A percentile compares a stretch with the other conserved stretches of the same genome.
These are phyloP conservation scores for Hippocampus zosterae DNA, from an alignment of 2,113 vertebrate species.

Conservation along the genomic window DNA sequence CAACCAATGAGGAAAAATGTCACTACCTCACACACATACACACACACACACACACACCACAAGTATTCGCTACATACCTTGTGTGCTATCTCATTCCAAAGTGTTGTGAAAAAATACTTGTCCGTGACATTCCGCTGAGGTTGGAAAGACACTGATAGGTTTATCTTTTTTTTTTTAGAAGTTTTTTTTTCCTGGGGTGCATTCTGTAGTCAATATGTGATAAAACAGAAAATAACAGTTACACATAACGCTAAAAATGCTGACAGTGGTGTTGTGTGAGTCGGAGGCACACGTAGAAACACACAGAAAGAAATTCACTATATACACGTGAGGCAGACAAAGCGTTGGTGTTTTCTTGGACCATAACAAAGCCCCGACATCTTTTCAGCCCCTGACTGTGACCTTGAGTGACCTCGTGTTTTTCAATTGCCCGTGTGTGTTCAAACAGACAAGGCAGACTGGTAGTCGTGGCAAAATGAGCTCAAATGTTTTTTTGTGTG, in stretches of 20 bases:
- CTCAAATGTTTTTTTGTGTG: constrained; percentile 14
- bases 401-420: constrained; percentile 20
- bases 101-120: constrained; percentile 55
- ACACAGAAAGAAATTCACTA: constrained; percentile 48
- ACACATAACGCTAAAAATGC: constrained; percentile 23
- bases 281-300: constrained; percentile 59
- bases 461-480: constrained; percentile 36
- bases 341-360: constrained; percentile 45
- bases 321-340: constrained; percentile 39
- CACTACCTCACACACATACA: constrained; percentile 2
- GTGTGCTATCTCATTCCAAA: constrained; percentile 59
- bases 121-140: constrained; percentile 68
- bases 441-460: constrained; percentile 46
- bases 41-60: constrained; percentile 7
- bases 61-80: constrained; percentile 62
- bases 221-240: constrained; percentile 32
- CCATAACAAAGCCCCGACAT: constrained; percentile 38
- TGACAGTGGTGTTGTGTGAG: constrained; percentile 57
- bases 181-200: constrained; percentile 42
- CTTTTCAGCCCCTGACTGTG: constrained; percentile 57
- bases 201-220: constrained; percentile 68
- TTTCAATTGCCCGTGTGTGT: constrained; percentile 36
- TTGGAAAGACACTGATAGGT: constrained; percentile 72
- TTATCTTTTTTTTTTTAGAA: constrained; percentile 47
- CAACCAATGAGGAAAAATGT: background rate